A percentile compares a stretch with the other conserved stretches of the same genome.
phyloP scores from a whole-genome alignment of 2,113 vertebrate genomes.

The Baryphthengus martii region DNA sequence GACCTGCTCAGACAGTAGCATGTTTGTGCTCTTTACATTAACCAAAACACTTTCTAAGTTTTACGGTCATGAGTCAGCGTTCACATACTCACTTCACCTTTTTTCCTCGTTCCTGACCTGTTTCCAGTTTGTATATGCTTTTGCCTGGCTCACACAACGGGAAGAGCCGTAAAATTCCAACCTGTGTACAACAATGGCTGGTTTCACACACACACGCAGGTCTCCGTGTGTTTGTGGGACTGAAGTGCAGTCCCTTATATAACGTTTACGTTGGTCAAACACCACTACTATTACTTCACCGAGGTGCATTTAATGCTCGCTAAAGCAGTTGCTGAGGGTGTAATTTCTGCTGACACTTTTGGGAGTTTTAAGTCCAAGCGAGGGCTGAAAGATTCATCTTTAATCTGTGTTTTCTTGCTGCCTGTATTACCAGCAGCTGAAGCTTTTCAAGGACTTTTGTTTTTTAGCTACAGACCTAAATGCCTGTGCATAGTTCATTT shows the following conservation, averaged over 20 bases:
- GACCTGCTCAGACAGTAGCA: conserved; percentile 38
- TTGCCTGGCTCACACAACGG: not conserved
- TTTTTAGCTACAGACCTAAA: not conserved
- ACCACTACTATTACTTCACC: not conserved
- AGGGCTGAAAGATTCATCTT: not conserved
- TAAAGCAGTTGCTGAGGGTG: not conserved
- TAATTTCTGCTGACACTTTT: not conserved
- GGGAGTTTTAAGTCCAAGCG: not conserved
- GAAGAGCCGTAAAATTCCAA: not conserved
- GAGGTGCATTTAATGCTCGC: not conserved
- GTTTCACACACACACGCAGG: not conserved
- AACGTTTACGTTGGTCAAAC: not conserved
- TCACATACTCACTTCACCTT: not conserved
- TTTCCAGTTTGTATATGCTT: not conserved
- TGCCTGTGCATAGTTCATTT: not conserved
- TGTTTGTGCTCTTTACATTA: conserved; percentile 8
- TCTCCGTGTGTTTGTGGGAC: not conserved
- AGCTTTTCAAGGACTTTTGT: not conserved
- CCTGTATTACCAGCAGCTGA: not conserved
- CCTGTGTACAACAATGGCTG: not conserved
- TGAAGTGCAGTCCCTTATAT: not conserved
- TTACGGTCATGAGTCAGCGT: not conserved
- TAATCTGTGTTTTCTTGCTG: not conserved
- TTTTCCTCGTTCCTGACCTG: not conserved
- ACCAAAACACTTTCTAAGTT: conserved; percentile 39